Base-by-base conservation (phyloP, 2,797 vertebrate genomes). In the Anableps anableps region DNA sequence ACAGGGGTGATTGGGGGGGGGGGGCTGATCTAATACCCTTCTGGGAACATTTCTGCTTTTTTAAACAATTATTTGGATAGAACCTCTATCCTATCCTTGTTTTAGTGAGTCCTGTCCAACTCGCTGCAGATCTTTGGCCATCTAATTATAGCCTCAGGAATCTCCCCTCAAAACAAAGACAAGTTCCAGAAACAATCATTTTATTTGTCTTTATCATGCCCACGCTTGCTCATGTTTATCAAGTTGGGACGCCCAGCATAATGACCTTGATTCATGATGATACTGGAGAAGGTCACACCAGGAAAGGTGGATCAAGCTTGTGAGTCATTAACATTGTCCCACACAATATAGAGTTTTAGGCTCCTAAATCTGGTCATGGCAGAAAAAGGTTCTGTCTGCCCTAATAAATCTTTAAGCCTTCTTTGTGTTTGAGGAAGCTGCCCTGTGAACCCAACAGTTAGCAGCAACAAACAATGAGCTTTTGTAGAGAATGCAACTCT, bases 131-230 rank as follows among this genome's bases (percentile, higher is more conserved):
- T 76, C 79, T 85, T 77, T 51, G 53, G 72, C 5, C 70, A 77
- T 85, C 89, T 92, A 93, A 92, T 88, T 89, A 88, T 90, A 91
- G 90, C 43, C 66, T 58, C 5, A 80, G 85, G 82, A 89, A 86
- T 91, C 85, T 89, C 72, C 75, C 78, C 13, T 81, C 17, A 83
- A 88, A 91, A 91, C 86, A 92, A 90, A 87, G 80, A 62, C 64
- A 26, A 10, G 66, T 64, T 43, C 38, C 80, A 68, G 19, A 1
- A 74, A 76, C 76, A 78, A 62, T 16, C 7, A 5, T 81, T 79
- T 75, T 64, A 64, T 45, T 47, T 68, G 26, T 9, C 78, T 81
- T 88, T 74, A 90, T 89, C 89, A 78, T 79, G 80, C 82, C 74
- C 29, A 19, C 7, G 72, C 66, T 38, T 84, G 74, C 76, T 85